Evolutionary conservation across 2,797 vertebrate genomes (phyloP).

Genomic region (Leptoclinus maculatus): DNA sequence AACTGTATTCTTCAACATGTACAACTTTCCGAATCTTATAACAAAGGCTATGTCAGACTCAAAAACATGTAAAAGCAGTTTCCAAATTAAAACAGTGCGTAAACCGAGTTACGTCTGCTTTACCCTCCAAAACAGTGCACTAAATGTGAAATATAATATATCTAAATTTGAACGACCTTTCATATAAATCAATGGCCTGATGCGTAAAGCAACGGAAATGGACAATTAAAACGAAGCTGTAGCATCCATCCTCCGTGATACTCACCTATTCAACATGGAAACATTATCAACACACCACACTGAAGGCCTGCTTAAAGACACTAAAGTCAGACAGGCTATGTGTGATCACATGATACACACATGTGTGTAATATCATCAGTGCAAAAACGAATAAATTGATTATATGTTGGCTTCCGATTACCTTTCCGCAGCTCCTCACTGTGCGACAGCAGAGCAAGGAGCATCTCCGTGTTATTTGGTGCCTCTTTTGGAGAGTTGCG

Average conservation of each 20-base stretch:
- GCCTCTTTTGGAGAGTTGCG: conserved; percentile 78
- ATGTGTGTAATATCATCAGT: not conserved
- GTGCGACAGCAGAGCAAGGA: conserved; percentile 86
- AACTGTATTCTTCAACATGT: not conserved
- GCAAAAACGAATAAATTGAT: not conserved
- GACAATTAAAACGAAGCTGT: conserved; percentile 11
- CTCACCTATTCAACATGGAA: not conserved
- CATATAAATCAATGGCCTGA: not conserved
- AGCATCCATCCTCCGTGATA: conserved; percentile 17
- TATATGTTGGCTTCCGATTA: conserved; percentile 54
- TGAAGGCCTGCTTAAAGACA: not conserved
- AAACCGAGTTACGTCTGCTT: not conserved
- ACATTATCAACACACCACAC: not conserved
- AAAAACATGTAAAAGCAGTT: not conserved
- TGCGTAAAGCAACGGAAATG: conserved; percentile 22
- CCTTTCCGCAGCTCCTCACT: conserved; percentile 87
- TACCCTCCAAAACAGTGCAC: not conserved
- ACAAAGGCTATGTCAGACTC: not conserved
- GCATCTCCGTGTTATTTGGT: conserved; percentile 81
- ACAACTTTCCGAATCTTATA: not conserved
- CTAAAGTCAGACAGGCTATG: not conserved
- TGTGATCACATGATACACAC: not conserved
- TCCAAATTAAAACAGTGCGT: not conserved
- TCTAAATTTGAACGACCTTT: conserved; percentile 2
- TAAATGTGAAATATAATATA: not conserved